Evolutionary conservation across 1,140 invertebrate species (phyloP), one percentile per base, ranked within the genome.

Genomic region (Ceratoteleas bidentatus): DNA sequence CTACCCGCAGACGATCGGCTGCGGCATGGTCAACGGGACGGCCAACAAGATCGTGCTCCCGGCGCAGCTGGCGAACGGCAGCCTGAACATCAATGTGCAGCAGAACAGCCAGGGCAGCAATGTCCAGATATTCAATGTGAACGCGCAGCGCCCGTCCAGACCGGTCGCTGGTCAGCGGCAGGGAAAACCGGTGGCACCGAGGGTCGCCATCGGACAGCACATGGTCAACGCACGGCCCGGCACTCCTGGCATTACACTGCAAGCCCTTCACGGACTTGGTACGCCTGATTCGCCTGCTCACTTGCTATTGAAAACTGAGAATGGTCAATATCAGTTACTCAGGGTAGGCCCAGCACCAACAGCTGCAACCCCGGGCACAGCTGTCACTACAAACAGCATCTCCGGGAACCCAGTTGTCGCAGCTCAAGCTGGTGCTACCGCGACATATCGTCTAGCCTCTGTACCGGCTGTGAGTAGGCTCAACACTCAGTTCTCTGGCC

Each of bases 281-380:
- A n/a, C n/a, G 92, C 94, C 94, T 86, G 96, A 95, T 89, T 95
- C 95, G 91, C 96, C 94, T 89, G 95, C 96, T 86, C 96, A 96
- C 92, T 93, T 98, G 86, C 93, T 98, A 83, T 92, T 99, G 86
- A 98, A 98, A 93, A 98, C 97, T 88, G 97, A 99, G 93, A 98
- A 96, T 93, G 98, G 97, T 81, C 96, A 98, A 88, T 97, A 96
- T 92, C 97, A 98, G 91, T 92, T 98, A 85, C 92, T 99, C 79
- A 94, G 96, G 89, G 96, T 98, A 81, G 96, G 96, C 72, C 95
- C 96, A 64, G 93, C 94, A n/a, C 93, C 94, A 9, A 83, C 92
- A 3, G 83, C 91, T 34, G 87, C 89, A 47, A 90, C 92, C 58
- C 91, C 93, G 65, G 89, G 90, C 75, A 87, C 88, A 16, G 91